These are phyloP conservation scores for Micrastur ruficollis DNA, from an alignment of 2,797 vertebrate genomes.

Conservation along the genomic window DNA sequence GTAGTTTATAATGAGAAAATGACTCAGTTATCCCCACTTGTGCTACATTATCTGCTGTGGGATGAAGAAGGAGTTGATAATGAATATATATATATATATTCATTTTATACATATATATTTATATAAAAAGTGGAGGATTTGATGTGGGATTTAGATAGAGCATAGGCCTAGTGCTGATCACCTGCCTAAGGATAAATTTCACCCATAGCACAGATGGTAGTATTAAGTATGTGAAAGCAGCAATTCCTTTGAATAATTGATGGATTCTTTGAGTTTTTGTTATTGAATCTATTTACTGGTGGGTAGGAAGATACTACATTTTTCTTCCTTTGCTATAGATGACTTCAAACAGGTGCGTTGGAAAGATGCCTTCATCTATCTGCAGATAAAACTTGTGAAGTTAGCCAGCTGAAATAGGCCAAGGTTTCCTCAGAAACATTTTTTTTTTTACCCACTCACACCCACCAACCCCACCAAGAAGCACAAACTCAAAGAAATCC, in stretches of 20 bases:
- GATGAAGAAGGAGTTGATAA: constrained; percentile 9
- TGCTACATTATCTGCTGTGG: constrained; percentile 36
- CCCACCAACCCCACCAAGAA: background rate
- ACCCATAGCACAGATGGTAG: background rate
- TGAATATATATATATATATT: background rate
- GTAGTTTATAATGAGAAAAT: constrained; percentile 60
- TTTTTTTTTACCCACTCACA: background rate
- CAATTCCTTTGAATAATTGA: constrained; percentile 3
- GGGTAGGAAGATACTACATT: background rate
- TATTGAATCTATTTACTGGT: background rate
- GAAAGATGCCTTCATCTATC: background rate
- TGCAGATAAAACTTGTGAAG: background rate
- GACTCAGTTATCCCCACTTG: constrained; percentile 46
- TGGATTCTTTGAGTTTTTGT: background rate
- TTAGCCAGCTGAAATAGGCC: background rate
- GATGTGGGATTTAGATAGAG: background rate
- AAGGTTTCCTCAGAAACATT: background rate
- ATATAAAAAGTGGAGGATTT: background rate
- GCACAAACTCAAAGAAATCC: background rate
- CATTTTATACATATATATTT: background rate
- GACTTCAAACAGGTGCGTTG: background rate
- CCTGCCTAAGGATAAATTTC: constrained; percentile 16
- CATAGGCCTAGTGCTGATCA: background rate
- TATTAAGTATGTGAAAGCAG: background rate
- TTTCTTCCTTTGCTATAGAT: background rate